phyloP scores from a whole-genome alignment of 2,888 invertebrate species.

The Tineola bisselliella region DNA sequence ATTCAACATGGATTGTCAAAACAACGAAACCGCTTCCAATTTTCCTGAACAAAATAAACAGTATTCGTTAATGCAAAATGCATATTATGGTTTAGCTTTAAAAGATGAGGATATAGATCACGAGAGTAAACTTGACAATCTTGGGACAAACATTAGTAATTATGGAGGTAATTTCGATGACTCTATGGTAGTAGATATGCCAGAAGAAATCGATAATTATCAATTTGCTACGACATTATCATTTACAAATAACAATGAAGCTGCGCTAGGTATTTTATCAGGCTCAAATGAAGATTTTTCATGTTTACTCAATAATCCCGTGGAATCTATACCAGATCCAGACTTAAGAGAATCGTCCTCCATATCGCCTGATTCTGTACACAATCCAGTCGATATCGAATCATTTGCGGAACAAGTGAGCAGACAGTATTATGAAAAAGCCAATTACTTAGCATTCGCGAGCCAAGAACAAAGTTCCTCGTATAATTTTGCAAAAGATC shows the following conservation, averaged over 20 bases:
- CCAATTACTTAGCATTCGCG: slow-evolving; percentile 56
- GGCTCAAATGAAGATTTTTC: slow-evolving; percentile 84
- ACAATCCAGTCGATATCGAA: slow-evolving; percentile 75
- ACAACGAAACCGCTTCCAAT: slow-evolving; percentile 67
- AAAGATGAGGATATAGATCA: slow-evolving; percentile 86
- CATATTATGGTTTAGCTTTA: slow-evolving; percentile 80
- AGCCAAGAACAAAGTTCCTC: slow-evolving; percentile 63
- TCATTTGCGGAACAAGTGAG: slow-evolving; percentile 80
- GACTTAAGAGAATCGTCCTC: slow-evolving; percentile 78
- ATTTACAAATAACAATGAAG: slow-evolving; percentile 81
- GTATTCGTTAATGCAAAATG: slow-evolving; percentile 83
- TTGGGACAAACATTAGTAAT: slow-evolving; percentile 64
- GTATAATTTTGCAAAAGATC: slow-evolving; percentile 71
- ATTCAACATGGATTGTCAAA: slow-evolving; percentile 81
- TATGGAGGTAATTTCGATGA: slow-evolving; percentile 76
- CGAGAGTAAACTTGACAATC: slow-evolving; percentile 79
- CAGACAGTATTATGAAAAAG: slow-evolving; percentile 65
- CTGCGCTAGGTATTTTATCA: slow-evolving; percentile 79
- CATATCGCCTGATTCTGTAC: slow-evolving; percentile 74
- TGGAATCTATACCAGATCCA: slow-evolving; percentile 72
- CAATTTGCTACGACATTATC: slow-evolving; percentile 86
- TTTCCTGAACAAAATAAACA: slow-evolving; percentile 72
- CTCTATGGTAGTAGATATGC: slow-evolving; percentile 86
- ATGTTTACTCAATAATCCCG: slow-evolving; percentile 77
- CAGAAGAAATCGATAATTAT: slow-evolving; percentile 80